Evolutionary conservation across 1,140 invertebrate genomes (phyloP).

Genomic region (Plodia interpunctella): DNA sequence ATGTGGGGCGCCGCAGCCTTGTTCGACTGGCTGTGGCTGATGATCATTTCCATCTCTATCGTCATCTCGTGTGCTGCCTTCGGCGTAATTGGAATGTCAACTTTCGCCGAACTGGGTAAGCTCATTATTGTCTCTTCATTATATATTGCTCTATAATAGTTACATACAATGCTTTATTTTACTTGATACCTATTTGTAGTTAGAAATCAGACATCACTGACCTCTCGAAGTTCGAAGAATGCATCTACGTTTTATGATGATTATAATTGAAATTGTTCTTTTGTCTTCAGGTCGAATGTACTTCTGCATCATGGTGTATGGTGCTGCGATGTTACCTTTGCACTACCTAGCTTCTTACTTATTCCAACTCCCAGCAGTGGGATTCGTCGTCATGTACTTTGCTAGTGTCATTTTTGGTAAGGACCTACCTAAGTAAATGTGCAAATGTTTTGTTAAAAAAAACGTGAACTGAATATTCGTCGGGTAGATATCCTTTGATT

Average conservation of each 20-base stretch:
- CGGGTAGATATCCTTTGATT: too few species aligned
- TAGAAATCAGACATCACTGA: too few species aligned
- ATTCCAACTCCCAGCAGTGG: conserved; percentile 81
- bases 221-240: too few species aligned
- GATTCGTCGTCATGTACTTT: conserved; percentile 85
- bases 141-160: too few species aligned
- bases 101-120: conserved; percentile 72
- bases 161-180: too few species aligned
- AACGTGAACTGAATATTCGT: too few species aligned
- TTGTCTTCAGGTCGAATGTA: conserved; percentile 61
- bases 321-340: conserved; percentile 74
- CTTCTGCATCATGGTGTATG: conserved; percentile 71
- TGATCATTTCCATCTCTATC: conserved; percentile 74
- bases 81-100: conserved; percentile 76
- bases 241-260: too few species aligned
- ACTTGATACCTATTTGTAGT: too few species aligned
- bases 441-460: conserved; percentile 17
- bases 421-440: too few species aligned
- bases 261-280: not conserved
- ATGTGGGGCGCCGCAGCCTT: conserved; percentile 85
- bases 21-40: conserved; percentile 84
- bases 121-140: not conserved
- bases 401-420: conserved; percentile 83
- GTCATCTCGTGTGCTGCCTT: conserved; percentile 77
- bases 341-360: conserved; percentile 57